Conservation (phyloP, 1,140 invertebrate genomes). For the Mylabris phalerata region DNA sequence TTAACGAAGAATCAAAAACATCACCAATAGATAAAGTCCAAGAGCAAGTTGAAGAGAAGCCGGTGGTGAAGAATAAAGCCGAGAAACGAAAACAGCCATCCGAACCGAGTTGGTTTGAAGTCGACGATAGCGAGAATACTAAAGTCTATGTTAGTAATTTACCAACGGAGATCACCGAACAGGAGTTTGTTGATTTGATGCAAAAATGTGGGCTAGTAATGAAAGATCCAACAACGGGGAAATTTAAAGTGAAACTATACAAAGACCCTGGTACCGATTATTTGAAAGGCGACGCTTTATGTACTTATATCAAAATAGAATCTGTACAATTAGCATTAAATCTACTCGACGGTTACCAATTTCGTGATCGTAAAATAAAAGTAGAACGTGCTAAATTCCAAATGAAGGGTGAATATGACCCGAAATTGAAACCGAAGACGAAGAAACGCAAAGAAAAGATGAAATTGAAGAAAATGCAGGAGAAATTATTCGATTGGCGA, state of each 20-base stretch:
- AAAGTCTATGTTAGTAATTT: conserved; percentile 96
- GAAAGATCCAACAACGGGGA: conserved; percentile 72
- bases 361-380: conserved; percentile 70
- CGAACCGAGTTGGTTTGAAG: conserved; percentile 82
- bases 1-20: conserved; percentile 45
- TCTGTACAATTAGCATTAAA: conserved; percentile 90
- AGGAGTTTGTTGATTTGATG: conserved; percentile 88
- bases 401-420: conserved; percentile 91
- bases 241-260: conserved; percentile 94
- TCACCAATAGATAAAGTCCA: neutral
- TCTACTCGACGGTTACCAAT: conserved; percentile 82
- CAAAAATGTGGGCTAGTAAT: conserved; percentile 94
- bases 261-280: conserved; percentile 72
- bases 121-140: conserved; percentile 87
- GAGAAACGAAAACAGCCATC: conserved; percentile 42
- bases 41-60: conserved; percentile 7
- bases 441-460: conserved; percentile 85
- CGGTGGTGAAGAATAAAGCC: conserved; percentile 15
- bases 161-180: conserved; percentile 81
- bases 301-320: conserved; percentile 95
- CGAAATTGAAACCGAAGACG: conserved; percentile 85
- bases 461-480: conserved; percentile 87
- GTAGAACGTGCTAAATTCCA: conserved; percentile 94
- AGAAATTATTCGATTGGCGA: conserved; percentile 94
- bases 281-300: conserved; percentile 93